phyloP scores from a whole-genome alignment of 2,888 invertebrate genomes.

The Acronicta aceris region DNA sequence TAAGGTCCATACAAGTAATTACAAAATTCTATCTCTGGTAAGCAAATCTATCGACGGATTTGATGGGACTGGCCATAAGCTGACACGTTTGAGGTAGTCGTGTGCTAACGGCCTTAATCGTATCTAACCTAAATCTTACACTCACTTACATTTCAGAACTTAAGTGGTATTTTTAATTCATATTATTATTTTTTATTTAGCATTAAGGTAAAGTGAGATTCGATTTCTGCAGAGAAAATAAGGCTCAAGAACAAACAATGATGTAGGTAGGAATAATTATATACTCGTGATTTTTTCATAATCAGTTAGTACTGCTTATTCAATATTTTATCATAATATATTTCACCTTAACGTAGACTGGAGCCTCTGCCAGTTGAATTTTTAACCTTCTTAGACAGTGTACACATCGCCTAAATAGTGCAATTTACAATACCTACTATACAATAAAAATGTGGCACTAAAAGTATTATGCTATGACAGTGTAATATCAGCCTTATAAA shows the following conservation, averaged over 20 bases:
- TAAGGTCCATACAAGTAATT: too few relatives aligned
- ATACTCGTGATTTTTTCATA: constrained; percentile 23
- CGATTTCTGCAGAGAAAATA: constrained; percentile 35
- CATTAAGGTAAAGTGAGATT: constrained; percentile 38
- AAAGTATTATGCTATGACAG: constrained; percentile 36
- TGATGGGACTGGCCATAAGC: too few relatives aligned
- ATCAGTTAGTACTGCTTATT: neutral
- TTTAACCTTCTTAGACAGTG: constrained; percentile 54
- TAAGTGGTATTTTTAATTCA: constrained; percentile 10
- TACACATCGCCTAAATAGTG: constrained; percentile 48
- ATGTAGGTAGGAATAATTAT: constrained; percentile 7
- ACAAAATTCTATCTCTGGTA: too few relatives aligned
- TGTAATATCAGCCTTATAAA: constrained; percentile 14
- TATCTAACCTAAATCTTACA: constrained; percentile 2
- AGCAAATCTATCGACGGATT: too few relatives aligned
- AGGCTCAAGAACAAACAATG: constrained; percentile 33
- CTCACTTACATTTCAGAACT: neutral
- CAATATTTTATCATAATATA: neutral
- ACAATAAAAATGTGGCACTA: constrained; percentile 15
- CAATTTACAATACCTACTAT: constrained; percentile 54
- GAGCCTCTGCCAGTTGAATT: too few relatives aligned
- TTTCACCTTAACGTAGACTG: too few relatives aligned
- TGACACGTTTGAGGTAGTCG: constrained; percentile 33
- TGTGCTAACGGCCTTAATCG: constrained; percentile 11
- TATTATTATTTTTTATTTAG: constrained; percentile 23